phyloP scores from a whole-genome alignment of 2,888 invertebrate species.

The Noctua janthina region DNA sequence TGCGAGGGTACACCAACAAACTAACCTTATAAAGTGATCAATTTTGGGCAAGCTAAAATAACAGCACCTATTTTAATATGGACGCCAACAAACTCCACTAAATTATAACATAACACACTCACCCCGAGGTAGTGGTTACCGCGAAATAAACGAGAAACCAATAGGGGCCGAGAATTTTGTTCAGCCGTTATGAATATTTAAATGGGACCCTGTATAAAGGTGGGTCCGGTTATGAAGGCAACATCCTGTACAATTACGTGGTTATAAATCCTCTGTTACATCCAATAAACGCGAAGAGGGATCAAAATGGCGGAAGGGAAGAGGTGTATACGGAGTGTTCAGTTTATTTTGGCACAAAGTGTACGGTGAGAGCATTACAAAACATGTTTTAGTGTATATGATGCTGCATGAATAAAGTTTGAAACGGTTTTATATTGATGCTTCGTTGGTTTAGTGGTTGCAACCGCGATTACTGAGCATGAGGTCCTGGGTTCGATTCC shows the following conservation, averaged over 20 bases:
- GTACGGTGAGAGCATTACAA: neutral
- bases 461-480: too few relatives aligned
- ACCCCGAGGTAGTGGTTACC: constrained; percentile 33
- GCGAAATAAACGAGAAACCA: constrained; percentile 43
- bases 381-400: neutral
- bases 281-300: constrained; percentile 44
- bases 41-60: neutral
- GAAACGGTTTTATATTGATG: neutral
- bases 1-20: neutral
- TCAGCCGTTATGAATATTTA: constrained; percentile 62
- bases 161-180: constrained; percentile 43
- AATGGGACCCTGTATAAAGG: constrained; percentile 42
- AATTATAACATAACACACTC: constrained; percentile 44
- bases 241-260: constrained; percentile 55
- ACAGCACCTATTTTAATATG: neutral
- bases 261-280: constrained; percentile 61
- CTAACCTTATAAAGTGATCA: neutral
- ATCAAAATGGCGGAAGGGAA: constrained; percentile 42
- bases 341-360: constrained; percentile 17
- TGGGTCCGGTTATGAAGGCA: constrained; percentile 48
- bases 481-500: too few relatives aligned
- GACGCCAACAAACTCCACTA: constrained; percentile 8
- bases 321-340: neutral
- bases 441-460: too few relatives aligned
- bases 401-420: neutral